Conservation (phyloP, 2,113 vertebrate genomes). For the Lagopus muta region DNA sequence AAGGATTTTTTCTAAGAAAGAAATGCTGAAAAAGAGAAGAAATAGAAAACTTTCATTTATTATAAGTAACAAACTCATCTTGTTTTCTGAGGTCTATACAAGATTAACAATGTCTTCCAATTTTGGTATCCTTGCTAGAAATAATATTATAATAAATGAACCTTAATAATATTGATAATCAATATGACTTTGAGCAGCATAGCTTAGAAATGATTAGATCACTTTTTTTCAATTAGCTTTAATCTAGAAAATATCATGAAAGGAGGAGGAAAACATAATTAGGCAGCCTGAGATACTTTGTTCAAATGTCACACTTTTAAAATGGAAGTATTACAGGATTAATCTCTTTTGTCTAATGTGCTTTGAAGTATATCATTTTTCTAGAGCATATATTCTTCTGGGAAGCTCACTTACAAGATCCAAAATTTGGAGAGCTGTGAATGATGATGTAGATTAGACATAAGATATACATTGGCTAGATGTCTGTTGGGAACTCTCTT, state of each 20-base stretch:
- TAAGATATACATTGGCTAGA: neutral
- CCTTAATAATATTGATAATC: conserved; percentile 30
- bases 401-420: neutral
- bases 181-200: neutral
- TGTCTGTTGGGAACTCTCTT: neutral
- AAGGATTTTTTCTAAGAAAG: neutral
- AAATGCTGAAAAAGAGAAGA: neutral
- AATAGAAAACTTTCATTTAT: neutral
- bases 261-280: conserved; percentile 20
- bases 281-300: neutral
- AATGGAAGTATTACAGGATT: neutral
- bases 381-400: neutral
- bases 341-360: neutral
- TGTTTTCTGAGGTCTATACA: neutral
- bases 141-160: conserved; percentile 16
- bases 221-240: conserved; percentile 40
- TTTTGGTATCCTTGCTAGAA: neutral
- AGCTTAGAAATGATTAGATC: conserved; percentile 17
- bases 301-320: neutral
- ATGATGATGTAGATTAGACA: neutral
- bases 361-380: neutral
- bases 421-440: neutral
- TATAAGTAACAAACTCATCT: neutral
- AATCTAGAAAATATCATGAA: conserved; percentile 15
- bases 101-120: neutral